Evolutionary conservation across 2,113 vertebrate species (phyloP).

Genomic region (Conger conger): DNA sequence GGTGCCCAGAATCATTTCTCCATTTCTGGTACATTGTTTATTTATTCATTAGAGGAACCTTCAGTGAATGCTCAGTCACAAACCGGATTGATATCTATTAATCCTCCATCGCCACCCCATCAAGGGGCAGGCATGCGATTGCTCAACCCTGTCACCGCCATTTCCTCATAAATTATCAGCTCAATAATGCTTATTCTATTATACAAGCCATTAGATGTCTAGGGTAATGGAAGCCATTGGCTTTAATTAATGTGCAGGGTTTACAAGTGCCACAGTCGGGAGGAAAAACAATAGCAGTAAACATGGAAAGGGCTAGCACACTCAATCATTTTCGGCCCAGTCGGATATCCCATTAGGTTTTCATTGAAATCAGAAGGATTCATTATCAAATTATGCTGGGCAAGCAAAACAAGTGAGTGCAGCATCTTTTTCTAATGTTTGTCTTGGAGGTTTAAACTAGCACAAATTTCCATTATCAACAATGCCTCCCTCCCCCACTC

Average conservation of each 20-base stretch:
- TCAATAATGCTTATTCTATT: conserved; percentile 11
- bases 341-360: background rate
- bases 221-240: conserved; percentile 8
- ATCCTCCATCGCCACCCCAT: background rate
- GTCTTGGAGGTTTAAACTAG: background rate
- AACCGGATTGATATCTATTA: background rate
- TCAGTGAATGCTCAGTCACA: background rate
- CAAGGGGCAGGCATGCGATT: background rate
- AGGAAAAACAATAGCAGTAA: conserved; percentile 1
- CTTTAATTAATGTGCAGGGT: conserved; percentile 13
- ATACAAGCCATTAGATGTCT: background rate
- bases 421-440: background rate
- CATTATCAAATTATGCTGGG: background rate
- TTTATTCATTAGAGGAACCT: background rate
- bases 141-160: background rate
- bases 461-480: background rate
- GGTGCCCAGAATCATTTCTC: background rate
- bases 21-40: background rate
- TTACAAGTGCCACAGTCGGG: conserved; percentile 15
- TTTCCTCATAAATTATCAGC: conserved; percentile 13
- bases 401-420: background rate
- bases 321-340: no score
- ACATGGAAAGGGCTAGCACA: background rate
- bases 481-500: no score
- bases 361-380: background rate